Percentiles rank a stretch among this genome's conserved stretches.
phyloP scores from a whole-genome alignment of 2,113 vertebrate species.

The Zeus faber region DNA sequence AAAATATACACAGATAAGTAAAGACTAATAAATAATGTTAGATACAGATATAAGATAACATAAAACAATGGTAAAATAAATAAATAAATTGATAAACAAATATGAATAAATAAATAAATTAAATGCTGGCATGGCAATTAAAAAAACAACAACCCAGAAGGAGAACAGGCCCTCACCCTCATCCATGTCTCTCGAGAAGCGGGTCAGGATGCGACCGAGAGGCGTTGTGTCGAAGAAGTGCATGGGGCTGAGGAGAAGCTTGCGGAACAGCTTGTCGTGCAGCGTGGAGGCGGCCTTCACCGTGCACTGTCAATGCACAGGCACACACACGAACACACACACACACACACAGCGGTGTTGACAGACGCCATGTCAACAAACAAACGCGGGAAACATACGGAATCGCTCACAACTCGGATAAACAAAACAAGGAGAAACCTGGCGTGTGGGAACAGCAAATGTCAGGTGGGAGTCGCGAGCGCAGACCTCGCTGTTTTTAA shows the following conservation, averaged over 20 bases:
- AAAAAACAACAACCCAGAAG: too few relatives aligned
- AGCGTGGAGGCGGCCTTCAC: conserved; percentile 76
- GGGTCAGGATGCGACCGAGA: conserved; percentile 80
- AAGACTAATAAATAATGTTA: too few relatives aligned
- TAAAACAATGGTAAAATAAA: too few relatives aligned
- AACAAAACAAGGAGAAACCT: conserved; percentile 33
- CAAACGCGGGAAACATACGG: conserved; percentile 43
- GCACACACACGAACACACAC: conserved; percentile 9
- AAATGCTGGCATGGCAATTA: too few relatives aligned
- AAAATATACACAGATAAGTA: too few relatives aligned
- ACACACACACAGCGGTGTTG: conserved; percentile 5
- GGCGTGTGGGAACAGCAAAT: conserved; percentile 20
- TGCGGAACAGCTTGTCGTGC: conserved; percentile 77
- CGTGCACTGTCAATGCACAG: conserved; percentile 67
- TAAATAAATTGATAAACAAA: too few relatives aligned
- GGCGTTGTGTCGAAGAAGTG: conserved; percentile 81
- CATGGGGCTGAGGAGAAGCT: conserved; percentile 76
- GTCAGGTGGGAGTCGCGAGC: neutral
- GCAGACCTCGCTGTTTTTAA: neutral
- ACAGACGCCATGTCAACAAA: too few relatives aligned
- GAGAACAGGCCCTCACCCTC: conserved; percentile 69
- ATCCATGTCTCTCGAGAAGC: conserved; percentile 83
- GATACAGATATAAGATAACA: too few relatives aligned
- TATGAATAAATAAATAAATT: too few relatives aligned
- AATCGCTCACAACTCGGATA: conserved; percentile 21